Base-by-base conservation (phyloP, 2,113 vertebrate genomes). In the zebrafish (Danio rerio) region DNA sequence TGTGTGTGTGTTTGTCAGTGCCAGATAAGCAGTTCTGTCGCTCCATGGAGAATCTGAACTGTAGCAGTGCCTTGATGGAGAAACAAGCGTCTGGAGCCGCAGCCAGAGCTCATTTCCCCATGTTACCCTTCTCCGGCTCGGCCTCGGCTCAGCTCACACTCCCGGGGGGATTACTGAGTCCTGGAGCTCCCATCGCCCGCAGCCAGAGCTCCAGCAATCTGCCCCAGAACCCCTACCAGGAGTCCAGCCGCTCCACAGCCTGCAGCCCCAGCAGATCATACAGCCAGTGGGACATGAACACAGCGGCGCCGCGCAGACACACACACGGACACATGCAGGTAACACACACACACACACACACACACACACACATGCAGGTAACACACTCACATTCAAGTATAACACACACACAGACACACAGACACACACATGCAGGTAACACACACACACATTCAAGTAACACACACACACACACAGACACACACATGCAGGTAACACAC, bases 11-110 rank as follows among this genome's bases (percentile, higher is more conserved):
- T 88, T 10, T 69, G 49, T 58, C 65, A 83, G 81, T 73, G 90
- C 89, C 85, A 72, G 85, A 83, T 55, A 93, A 90, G 86, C 79
- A 80, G n/a, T 84, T 92, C 70, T 93, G 87, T 80, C 86, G 68
- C 73, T 96, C 95, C 49, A 92, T 94, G 92, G 94, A 95, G 83
- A 92, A 96, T 73, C 88, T 95, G 66, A 89, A 88, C 90, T 91
- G 89, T 74, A 89, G 69, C 73, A 88, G 88, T 90, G 87, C 88
- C 85, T 94, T 92, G 55, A 85, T 80, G 73, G 83, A 87, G 31
- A 66, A 40, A 49, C 68, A 83, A 42, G 69, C 50, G 5, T 47
- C 31, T 16, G 42, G 68, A 52, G 52, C n/a, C 1, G 10, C 52
- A 11, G 18, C 55, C 4, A 65, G 59, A 55, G 85, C 79, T 21